Evolutionary conservation across 2,113 vertebrate species (phyloP).

Genomic region (Syngnathus scovelli): DNA sequence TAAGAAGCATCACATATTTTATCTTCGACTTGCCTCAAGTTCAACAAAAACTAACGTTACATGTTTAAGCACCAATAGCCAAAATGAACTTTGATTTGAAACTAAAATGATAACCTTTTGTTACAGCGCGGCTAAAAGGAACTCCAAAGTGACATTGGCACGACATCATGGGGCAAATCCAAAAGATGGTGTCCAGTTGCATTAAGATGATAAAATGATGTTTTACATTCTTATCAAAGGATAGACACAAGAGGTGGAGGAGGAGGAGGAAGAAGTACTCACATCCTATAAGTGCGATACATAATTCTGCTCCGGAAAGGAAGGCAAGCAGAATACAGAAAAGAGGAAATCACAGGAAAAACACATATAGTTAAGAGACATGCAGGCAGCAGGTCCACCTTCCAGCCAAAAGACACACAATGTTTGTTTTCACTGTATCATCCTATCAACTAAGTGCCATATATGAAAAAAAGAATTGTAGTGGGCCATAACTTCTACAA

Average conservation of each 20-base stretch:
- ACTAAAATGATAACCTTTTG: not conserved
- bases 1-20: not conserved
- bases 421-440: constrained; percentile 35
- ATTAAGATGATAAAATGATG: constrained; percentile 3
- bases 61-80: not conserved
- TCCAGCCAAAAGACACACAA: not conserved
- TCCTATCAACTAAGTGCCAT: not conserved
- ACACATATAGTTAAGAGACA: constrained; percentile 60
- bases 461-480: not conserved
- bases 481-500: not conserved
- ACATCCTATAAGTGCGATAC: constrained; percentile 99
- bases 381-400: constrained; percentile 3
- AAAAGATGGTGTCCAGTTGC: constrained; percentile 4
- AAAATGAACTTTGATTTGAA: not conserved
- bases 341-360: constrained; percentile 72
- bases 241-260: constrained; percentile 18
- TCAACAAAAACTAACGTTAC: not conserved
- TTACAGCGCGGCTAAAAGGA: too few species aligned
- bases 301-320: constrained; percentile 98
- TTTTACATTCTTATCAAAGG: constrained; percentile 13
- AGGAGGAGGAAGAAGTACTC: constrained; percentile 77
- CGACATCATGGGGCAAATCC: not conserved
- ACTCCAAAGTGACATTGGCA: not conserved
- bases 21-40: not conserved
- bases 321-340: constrained; percentile 79